Percentiles rank a stretch among this genome's conserved stretches.
These are phyloP conservation scores for Misgurnus anguillicaudatus DNA, from an alignment of 2,113 vertebrate species.

Conservation along the genomic window DNA sequence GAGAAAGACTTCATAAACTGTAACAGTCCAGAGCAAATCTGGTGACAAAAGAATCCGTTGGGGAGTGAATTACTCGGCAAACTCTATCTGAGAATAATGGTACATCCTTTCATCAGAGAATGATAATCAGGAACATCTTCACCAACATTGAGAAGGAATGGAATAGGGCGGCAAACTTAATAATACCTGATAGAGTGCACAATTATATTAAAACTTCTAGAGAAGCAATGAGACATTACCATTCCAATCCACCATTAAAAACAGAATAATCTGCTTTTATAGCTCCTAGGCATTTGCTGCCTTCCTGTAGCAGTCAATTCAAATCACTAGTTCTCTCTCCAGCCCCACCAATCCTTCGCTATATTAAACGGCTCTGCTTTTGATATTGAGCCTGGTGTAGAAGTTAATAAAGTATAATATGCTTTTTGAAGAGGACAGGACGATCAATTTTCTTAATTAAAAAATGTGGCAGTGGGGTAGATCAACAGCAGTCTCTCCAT, in stretches of 20 bases:
- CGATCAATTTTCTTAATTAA: conserved; percentile 57
- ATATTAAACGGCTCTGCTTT: conserved; percentile 43
- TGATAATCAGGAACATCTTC: conserved; percentile 27
- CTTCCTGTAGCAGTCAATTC: conserved; percentile 49
- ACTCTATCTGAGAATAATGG: background rate
- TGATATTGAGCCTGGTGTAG: conserved; percentile 46
- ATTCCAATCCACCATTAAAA: conserved; percentile 43
- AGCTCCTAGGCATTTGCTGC: conserved; percentile 42
- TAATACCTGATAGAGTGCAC: conserved; percentile 29
- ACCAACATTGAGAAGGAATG: background rate
- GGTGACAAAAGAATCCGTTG: too few relatives aligned
- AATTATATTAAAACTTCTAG: conserved; percentile 47
- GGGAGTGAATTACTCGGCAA: too few relatives aligned
- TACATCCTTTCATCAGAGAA: background rate
- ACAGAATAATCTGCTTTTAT: conserved; percentile 41
- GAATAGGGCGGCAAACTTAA: conserved; percentile 14
- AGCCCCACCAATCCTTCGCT: background rate
- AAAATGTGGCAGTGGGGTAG: conserved; percentile 25
- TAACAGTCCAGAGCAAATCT: too few relatives aligned
- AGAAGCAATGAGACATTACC: conserved; percentile 32
- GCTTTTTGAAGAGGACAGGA: conserved; percentile 49
- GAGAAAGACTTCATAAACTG: too few relatives aligned
- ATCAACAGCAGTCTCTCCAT: conserved; percentile 28
- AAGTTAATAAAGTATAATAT: conserved; percentile 54
- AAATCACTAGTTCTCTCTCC: conserved; percentile 43